phyloP scores from a whole-genome alignment of 2,797 vertebrate genomes.

The Galago senegalensis region DNA sequence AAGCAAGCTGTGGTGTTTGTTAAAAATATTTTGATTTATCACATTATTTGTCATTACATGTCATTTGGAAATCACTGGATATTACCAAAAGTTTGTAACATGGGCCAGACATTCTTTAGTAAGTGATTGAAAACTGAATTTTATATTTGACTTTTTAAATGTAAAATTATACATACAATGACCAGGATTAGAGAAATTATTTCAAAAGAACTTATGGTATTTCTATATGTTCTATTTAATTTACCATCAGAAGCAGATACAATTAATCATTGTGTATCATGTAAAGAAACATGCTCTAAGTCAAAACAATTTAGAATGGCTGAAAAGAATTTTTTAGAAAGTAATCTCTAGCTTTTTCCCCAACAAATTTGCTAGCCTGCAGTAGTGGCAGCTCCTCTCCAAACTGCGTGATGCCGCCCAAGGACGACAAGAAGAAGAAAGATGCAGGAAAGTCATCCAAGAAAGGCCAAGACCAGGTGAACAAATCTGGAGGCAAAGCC shows the following conservation, averaged over 20 bases:
- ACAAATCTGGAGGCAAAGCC: too few species aligned
- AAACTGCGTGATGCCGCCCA: too few species aligned
- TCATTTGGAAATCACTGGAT: not conserved
- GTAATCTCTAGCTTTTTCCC: not conserved
- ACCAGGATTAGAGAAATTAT: not conserved
- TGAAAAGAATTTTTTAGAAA: not conserved
- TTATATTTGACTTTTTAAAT: not conserved
- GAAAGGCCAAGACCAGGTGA: too few species aligned
- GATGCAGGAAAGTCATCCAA: too few species aligned
- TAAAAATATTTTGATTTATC: not conserved
- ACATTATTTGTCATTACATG: not conserved
- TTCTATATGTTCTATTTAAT: not conserved
- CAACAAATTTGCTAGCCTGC: too few species aligned
- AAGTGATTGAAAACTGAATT: not conserved
- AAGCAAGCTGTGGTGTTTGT: not conserved
- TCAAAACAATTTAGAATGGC: not conserved
- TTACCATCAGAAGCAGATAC: not conserved
- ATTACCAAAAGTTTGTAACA: not conserved
- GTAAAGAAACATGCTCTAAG: not conserved
- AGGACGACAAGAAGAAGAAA: too few species aligned
- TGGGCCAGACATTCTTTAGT: not conserved
- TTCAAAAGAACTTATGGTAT: not conserved
- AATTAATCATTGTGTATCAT: not conserved
- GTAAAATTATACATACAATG: not conserved
- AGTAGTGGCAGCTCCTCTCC: too few species aligned